Evolutionary conservation across 2,113 vertebrate species (phyloP), one percentile per base, ranked within the genome.

Genomic region (Elachura formosa): DNA sequence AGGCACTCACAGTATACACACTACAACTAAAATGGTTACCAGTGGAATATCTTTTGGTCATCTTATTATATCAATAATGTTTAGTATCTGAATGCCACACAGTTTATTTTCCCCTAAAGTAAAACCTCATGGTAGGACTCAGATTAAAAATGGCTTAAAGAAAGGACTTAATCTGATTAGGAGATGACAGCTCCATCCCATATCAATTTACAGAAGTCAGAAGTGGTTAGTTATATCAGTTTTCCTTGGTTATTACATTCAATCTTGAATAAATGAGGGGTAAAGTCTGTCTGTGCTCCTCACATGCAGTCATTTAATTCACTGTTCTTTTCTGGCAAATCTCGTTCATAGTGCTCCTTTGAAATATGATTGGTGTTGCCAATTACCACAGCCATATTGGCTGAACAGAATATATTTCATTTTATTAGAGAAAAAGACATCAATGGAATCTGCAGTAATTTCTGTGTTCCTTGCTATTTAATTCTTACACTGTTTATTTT

Each of bases 121-220:
- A 93, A 96, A 90, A 95, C 72, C 55, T 71, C 41, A 24, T 62
- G 55, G 82, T 77, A 66, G 83, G 78, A 56, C 56, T 59, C 56
- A 61, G 93, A 95, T 89, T 96, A 91, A 94, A 96, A 94, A 95
- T 56, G 76, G 40, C 56, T 77, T 81, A 91, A 96, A 93, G 86
- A 89, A 94, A 90, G 52, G 86, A 81, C 68, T 94, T 96, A 94
- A 97, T 96, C 93, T 92, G 90, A 93, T 95, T 92, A 96, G 83
- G 61, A 93, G 73, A 81, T 90, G 90, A 94, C 94, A 96, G 86
- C 48, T 96, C 91, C 88, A 94, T 87, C 89, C 88, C 93, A 31
- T 90, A 93, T 90, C 94, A 89, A 94, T 92, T 95, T 94, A 84
- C 83, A 64, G 86, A 64, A 95, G 90, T 93, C 96, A 92, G 91